Evolutionary conservation across 2,888 invertebrate species (phyloP).

Genomic region (Apomyelois bistriatella): DNA sequence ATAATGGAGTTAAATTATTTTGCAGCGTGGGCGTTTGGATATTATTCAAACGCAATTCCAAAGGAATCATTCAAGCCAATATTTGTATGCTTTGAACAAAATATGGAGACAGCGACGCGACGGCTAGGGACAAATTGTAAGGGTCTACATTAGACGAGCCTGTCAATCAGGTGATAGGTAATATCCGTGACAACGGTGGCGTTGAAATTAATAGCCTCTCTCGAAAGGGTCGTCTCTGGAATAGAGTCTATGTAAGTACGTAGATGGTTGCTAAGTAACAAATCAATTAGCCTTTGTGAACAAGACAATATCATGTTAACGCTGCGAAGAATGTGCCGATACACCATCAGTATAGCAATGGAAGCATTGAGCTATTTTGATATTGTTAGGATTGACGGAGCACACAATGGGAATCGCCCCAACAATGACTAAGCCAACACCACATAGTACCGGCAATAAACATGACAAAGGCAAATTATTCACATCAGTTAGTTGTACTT

Average conservation of each 20-base stretch:
- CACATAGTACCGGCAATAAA: conserved; percentile 38
- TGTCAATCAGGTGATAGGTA: conserved; percentile 58
- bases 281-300: conserved; percentile 34
- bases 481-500: neutral
- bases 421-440: conserved; percentile 49
- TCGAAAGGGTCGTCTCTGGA: conserved; percentile 33
- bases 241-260: conserved; percentile 20
- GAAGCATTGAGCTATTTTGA: conserved; percentile 48
- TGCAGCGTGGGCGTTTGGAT: conserved; percentile 36
- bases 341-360: conserved; percentile 31
- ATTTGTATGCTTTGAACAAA: conserved; percentile 49
- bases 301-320: conserved; percentile 32
- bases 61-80: conserved; percentile 44
- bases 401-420: conserved; percentile 45
- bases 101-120: conserved; percentile 27
- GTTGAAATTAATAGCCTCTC: conserved; percentile 59
- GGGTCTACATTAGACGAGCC: conserved; percentile 47
- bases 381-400: conserved; percentile 41
- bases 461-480: conserved; percentile 32
- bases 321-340: conserved; percentile 33
- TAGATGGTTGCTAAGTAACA: conserved; percentile 24
- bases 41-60: conserved; percentile 47
- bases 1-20: conserved; percentile 28
- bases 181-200: conserved; percentile 46
- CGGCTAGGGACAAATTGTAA: conserved; percentile 5